Evolutionary conservation across 2,113 vertebrate species (phyloP), one percentile per base, ranked within the genome.

Genomic region (Malurus cyaneus): DNA sequence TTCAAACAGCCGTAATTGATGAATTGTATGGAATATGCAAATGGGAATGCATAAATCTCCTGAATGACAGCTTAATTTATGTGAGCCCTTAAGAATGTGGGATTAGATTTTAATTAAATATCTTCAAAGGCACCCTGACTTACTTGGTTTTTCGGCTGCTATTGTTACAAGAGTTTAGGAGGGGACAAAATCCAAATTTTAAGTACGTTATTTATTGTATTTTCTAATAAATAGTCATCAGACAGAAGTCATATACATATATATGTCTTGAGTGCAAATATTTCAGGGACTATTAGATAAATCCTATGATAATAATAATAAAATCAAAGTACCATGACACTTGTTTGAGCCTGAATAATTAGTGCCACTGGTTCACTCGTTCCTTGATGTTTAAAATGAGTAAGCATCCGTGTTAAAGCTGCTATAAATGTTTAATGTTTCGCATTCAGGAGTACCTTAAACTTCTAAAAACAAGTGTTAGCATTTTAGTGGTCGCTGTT

Each of bases 71-170:
- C 98, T 98, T 98, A 98, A 98, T 99, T 98, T 98, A 98, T 98
- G 98, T 98, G 98, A 98, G 97, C 98, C 97, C 98, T 98, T 98
- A 98, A 98, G 98, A 98, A 98, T 98, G 98, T 97, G 96, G 98
- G 98, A 98, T 99, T 98, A 98, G 98, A 98, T 98, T 98, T 98
- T 99, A 99, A 99, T 99, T 98, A 98, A 98, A 98, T 98, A 98
- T 98, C 98, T 98, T 98, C 97, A 98, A 98, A 98, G 98, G 98
- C 98, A 98, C 98, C 98, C 98, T 98, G 98, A 98, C 97, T 98
- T 98, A 93, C 93, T 98, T 92, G 59, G 88, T 56, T 96, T 98
- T 97, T 97, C 94, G 97, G 96, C 96, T 97, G 66, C 93, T 94
- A 82, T 96, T 88, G 97, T 97, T 94, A 86, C 14, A 57, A 46